These are phyloP conservation scores for Cebus imitator DNA, from an alignment of 2,113 vertebrate species.

Conservation along the genomic window DNA sequence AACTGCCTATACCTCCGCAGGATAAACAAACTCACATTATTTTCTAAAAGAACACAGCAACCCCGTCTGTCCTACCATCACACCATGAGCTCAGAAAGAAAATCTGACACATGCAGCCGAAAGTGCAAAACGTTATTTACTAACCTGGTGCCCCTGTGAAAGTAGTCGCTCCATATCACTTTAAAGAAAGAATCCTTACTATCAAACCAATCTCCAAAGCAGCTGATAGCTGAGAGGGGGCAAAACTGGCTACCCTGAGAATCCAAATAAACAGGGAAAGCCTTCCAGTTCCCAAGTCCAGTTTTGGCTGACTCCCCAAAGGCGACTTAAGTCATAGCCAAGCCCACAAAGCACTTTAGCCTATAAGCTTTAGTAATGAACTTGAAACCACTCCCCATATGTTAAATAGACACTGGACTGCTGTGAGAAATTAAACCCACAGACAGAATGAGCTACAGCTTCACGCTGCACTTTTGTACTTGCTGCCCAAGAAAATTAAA, in stretches of 20 bases:
- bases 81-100: neutral
- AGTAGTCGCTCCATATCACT: conserved; percentile 68
- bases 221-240: neutral
- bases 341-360: conserved; percentile 71
- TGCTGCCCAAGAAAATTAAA: neutral
- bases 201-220: conserved; percentile 45
- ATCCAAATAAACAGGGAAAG: neutral
- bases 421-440: conserved; percentile 2
- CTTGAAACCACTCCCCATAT: conserved; percentile 77
- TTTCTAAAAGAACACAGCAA: neutral
- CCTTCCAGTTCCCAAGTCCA: conserved; percentile 12
- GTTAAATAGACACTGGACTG: conserved; percentile 41
- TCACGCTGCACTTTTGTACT: neutral
- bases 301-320: conserved; percentile 48
- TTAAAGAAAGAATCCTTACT: neutral
- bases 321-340: conserved; percentile 29
- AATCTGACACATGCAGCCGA: neutral
- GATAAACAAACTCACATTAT: neutral
- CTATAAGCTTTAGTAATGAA: conserved; percentile 71
- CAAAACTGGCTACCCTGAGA: neutral
- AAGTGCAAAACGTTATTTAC: conserved; percentile 60
- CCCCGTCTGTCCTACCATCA: neutral
- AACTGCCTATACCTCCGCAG: accelerated
- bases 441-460: neutral
- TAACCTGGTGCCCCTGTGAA: conserved; percentile 81